Conservation (phyloP, 2,113 vertebrate species). For the Ceratotherium simum region DNA sequence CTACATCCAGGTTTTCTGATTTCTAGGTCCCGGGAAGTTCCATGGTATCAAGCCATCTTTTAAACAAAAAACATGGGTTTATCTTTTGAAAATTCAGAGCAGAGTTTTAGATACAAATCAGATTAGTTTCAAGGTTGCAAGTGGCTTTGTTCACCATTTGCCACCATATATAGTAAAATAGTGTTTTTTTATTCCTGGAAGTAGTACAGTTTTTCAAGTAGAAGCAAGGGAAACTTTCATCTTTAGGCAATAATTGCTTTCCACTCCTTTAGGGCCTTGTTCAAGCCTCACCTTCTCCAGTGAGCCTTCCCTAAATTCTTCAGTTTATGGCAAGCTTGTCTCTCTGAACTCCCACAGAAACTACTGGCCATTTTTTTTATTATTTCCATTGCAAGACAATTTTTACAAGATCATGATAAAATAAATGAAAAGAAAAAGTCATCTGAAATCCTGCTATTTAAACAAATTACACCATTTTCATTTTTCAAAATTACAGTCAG, state of each 20-base stretch:
- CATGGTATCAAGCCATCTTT: neutral
- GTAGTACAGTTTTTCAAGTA: neutral
- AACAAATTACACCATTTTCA: neutral
- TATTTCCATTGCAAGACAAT: neutral
- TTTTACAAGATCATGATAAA: constrained; percentile 1
- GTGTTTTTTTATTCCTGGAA: neutral
- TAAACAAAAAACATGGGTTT: neutral
- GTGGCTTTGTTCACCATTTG: neutral
- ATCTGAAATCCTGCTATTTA: neutral
- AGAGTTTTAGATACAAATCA: neutral
- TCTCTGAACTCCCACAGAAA: neutral
- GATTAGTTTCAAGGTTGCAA: neutral
- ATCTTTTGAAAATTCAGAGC: neutral
- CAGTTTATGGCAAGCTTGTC: neutral
- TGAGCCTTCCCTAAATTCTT: neutral
- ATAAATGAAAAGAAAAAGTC: neutral
- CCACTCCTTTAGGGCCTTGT: neutral
- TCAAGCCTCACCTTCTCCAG: neutral
- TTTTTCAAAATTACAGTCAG: neutral
- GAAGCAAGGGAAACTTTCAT: neutral
- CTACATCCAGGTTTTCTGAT: neutral
- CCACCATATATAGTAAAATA: neutral
- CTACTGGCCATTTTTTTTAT: neutral
- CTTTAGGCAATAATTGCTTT: neutral
- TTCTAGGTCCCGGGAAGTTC: neutral